Evolutionary conservation across 2,797 vertebrate species (phyloP), one percentile per base, ranked within the genome.

Genomic region (Karalla daura): DNA sequence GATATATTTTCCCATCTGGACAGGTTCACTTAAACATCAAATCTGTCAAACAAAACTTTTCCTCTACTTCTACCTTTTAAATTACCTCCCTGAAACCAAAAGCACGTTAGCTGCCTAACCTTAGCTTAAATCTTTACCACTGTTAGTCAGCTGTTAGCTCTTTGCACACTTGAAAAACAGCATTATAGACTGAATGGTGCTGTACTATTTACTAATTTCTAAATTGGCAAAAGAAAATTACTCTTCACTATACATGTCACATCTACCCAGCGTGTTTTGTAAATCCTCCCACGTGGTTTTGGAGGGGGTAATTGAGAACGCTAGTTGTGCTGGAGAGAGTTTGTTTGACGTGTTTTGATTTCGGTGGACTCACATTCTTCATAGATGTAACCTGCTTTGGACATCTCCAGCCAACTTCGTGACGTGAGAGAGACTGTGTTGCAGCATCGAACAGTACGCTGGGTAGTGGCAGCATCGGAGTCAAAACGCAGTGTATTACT

Each of bases 61-160:
- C 35, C 12, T 20, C 21, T 32, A 17, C 5, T 25, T 11, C 43
- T n/a, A 20, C 17, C 20, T 44, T 35, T 58, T 18, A 18, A 15
- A 27, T 44, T 35, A 32, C 5, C 32, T 24, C 3, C 40, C 37
- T 41, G 60, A 36, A 55, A 55, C 28, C 12, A 39, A 43, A 74
- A 21, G 60, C 73, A 49, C 40, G 44, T 40, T 60, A 87, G 81
- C 84, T 83, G 71, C 73, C 65, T 40, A 13, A 46, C 27, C 27
- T 72, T 30, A 78, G 35, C 33, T 46, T 14, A 63, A 61, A 39
- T n/a, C 5, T 66, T 46, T 8, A 43, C 50, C 40, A 40, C 43
- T 24, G 39, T 41, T 55, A 27, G 15, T 32, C 61, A 32, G 41
- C 45, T 54, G 62, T 49, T 15, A 32, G 53, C 49, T 25, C 25